A percentile compares a stretch with the other conserved stretches of the same genome.
These are phyloP conservation scores for Zygaena filipendulae DNA, from an alignment of 2,888 invertebrate species.

Conservation along the genomic window DNA sequence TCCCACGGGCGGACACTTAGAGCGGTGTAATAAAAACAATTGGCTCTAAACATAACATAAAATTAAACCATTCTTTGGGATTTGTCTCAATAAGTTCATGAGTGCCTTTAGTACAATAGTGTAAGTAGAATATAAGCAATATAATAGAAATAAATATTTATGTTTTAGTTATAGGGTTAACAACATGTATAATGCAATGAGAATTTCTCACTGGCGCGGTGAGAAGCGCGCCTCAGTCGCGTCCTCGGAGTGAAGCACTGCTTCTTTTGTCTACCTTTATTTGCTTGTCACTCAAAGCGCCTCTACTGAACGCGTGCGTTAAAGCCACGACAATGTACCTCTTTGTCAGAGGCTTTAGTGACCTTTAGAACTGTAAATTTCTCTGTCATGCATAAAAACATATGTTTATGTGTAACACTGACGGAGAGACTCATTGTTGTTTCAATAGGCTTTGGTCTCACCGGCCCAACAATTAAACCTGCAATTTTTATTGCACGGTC, in stretches of 20 bases:
- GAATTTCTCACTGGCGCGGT: no score
- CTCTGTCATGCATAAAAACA: conserved; percentile 56
- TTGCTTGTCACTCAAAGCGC: conserved; percentile 57
- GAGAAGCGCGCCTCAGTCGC: no score
- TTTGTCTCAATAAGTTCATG: no score
- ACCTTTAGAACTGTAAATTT: conserved; percentile 51
- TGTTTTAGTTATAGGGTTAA: no score
- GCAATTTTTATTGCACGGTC: conserved; percentile 19
- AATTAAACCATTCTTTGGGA: no score
- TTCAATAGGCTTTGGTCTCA: conserved; percentile 17
- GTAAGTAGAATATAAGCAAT: no score
- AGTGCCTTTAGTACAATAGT: no score
- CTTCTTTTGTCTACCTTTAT: conserved; percentile 53
- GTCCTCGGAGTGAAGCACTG: no score
- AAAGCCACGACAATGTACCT: conserved; percentile 47
- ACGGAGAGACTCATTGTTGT: conserved; percentile 22
- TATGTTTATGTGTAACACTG: conserved; percentile 39
- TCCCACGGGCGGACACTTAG: conserved; percentile 41
- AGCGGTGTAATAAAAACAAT: no score
- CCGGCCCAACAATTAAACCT: conserved; percentile 25
- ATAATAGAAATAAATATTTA: no score
- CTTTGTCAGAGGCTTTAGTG: conserved; percentile 48
- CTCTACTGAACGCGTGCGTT: conserved; percentile 38
- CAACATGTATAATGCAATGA: no score
- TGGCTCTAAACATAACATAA: no score